Evolutionary conservation across 2,888 invertebrate species (phyloP), one percentile per base, ranked within the genome.

Genomic region (Pseudoips prasinana): DNA sequence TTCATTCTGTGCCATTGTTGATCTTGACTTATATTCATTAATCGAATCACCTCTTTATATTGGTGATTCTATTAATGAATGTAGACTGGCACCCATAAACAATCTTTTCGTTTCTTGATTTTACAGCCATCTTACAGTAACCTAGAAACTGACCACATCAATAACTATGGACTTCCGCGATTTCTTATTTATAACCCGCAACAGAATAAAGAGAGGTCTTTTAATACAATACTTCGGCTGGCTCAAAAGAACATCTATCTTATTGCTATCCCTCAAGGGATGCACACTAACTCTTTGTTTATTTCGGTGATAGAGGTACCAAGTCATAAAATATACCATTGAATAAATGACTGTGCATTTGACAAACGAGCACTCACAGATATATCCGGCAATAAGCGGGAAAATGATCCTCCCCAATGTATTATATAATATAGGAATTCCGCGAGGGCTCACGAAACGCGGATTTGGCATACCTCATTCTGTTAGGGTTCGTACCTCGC

Each of bases 311-410:
- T 55, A 54, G 52, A 58, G 58, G 56, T 56, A 57, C 37, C 40
- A 48, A 57, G 44, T 57, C 59, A 52, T 57, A 59, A 59, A 52
- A 57, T 57, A 76, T 72, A 76, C 77, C 84, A 77, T 84, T 79
- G 76, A 75, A 84, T 86, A 86, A 83, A 87, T 85, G 84, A 83
- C 81, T 81, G 79, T 78, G 75, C 83, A 82, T 87, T 86, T 86
- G 84, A 87, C 84, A 87, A 87, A 87, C 81, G 87, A 86, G 83
- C 79, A 80, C 83, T 79, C 82, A 69, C 76, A 73, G 77, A 80
- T 79, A 81, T 81, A 84, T 84, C 76, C 80, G 76, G 70, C 75
- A 75, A 80, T 83, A 78, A 77, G 77, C 77, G 80, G 69, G 71
- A 78, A 77, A 82, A 82, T 81, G 83, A 84, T 84, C 79, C 84